These are phyloP conservation scores for Rambutsinella grinnellia DNA, from an alignment of 2,888 invertebrate genomes.

Conservation along the genomic window DNA sequence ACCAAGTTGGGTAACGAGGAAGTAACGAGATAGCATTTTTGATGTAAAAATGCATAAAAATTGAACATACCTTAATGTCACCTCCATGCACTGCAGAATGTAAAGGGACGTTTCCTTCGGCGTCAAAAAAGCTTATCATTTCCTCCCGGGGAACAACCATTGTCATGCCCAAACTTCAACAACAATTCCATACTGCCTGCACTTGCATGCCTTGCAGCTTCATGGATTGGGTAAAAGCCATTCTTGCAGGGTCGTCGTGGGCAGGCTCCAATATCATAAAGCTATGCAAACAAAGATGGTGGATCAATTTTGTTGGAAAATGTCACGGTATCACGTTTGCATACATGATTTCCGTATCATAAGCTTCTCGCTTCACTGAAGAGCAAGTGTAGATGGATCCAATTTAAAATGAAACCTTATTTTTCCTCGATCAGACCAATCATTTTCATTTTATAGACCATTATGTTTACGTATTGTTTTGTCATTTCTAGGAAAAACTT, in stretches of 20 bases:
- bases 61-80: constrained; percentile 70
- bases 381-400: too few relatives aligned
- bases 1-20: not conserved
- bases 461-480: too few relatives aligned
- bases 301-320: constrained; percentile 1
- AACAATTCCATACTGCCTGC: constrained; percentile 81
- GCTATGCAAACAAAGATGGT: constrained; percentile 72
- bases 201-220: constrained; percentile 91
- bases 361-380: too few relatives aligned
- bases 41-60: too few relatives aligned
- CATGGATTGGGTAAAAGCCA: constrained; percentile 92
- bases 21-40: not conserved
- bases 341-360: too few relatives aligned
- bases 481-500: too few relatives aligned
- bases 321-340: too few relatives aligned
- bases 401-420: not conserved
- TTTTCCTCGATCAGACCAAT: too few relatives aligned
- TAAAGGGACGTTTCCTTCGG: constrained; percentile 87
- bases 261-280: constrained; percentile 83
- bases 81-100: constrained; percentile 72
- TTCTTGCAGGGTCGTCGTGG: constrained; percentile 86
- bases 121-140: constrained; percentile 87
- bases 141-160: constrained; percentile 73
- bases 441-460: too few relatives aligned
- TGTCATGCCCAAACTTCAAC: constrained; percentile 25